Base-by-base conservation (phyloP, 2,113 vertebrate genomes). In the Furnarius figulus region DNA sequence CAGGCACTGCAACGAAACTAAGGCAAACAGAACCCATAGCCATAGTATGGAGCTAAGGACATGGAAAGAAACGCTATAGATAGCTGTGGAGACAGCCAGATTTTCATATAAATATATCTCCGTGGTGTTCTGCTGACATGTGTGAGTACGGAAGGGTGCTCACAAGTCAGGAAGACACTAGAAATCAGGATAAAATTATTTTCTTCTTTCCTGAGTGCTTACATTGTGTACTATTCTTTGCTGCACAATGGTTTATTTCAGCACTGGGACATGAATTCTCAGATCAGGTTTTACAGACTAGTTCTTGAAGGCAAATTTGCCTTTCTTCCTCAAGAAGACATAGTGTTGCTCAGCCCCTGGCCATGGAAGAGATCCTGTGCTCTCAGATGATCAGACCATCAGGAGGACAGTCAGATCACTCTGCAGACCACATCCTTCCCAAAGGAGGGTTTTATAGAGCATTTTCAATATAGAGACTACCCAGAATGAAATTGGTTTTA, bases 181-280 rank as follows among this genome's bases (percentile, higher is more conserved):
- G 94, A 97, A 94, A 96, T 95, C 94, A 96, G 84, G 95, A 91
- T 87, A 93, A 95, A 96, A 95, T 97, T 90, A 95, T 97, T 96
- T 97, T 94, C 89, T 96, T 95, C 92, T 97, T 96, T 95, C 81
- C 82, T 95, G 95, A 95, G 94, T 94, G 97, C 96, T 97, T 92
- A 94, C 68, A 96, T 94, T 96, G 82, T 96, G 92, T 96, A 96
- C 96, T 89, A 93, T 97, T 96, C 90, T 96, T 86, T 66, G 61
- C 85, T 44, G 70, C 95, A 96, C 96, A 96, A 95, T 96, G 95
- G 93, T 96, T 96, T 96, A 94, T 96, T 96, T 92, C 80, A 96
- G 94, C 93, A 70, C 66, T 61, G 77, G 95, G 86, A 94, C 70
- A 53, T 62, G 96, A 96, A 95, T 97, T 96, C 92, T 95, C 90